Percentiles rank a stretch among this genome's conserved stretches.
These are phyloP conservation scores for Ochropacha duplaris DNA, from an alignment of 2,888 invertebrate species.

Conservation along the genomic window DNA sequence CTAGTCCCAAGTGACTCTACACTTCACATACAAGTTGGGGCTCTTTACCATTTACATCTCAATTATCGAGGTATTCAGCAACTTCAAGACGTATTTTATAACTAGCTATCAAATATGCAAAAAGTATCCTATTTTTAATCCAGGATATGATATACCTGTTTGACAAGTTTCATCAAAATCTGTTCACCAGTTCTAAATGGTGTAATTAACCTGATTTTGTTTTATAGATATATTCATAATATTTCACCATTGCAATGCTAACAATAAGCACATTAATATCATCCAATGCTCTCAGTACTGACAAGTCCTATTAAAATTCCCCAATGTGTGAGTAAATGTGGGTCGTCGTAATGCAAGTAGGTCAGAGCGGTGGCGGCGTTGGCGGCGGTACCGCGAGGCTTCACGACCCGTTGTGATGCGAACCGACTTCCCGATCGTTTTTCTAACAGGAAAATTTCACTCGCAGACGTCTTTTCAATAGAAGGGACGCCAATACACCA, in stretches of 20 bases:
- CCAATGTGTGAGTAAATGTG: constrained; percentile 54
- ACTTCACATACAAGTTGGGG: too few species aligned
- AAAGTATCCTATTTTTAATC: too few species aligned
- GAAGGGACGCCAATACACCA: constrained; percentile 36
- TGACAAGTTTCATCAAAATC: too few species aligned
- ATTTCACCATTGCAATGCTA: neutral
- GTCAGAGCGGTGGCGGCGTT: constrained; percentile 46
- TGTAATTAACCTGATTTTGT: too few species aligned
- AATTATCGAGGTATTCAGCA: too few species aligned
- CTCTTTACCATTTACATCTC: too few species aligned
- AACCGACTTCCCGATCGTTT: constrained; percentile 17
- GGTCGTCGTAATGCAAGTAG: constrained; percentile 66
- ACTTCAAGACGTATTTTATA: too few species aligned
- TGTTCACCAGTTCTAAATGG: too few species aligned
- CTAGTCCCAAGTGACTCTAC: too few species aligned
- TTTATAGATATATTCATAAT: too few species aligned
- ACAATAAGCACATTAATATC: constrained; percentile 1
- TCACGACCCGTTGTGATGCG: constrained; percentile 23
- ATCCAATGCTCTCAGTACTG: constrained; percentile 23
- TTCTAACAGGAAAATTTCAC: constrained; percentile 40
- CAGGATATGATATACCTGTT: too few species aligned
- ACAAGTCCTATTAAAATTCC: constrained; percentile 51
- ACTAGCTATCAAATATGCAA: too few species aligned
- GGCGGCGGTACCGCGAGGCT: constrained; percentile 16
- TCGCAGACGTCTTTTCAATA: constrained; percentile 42